Evolutionary conservation across 1,140 invertebrate species (phyloP).

Genomic region (Aleiodes sp.): DNA sequence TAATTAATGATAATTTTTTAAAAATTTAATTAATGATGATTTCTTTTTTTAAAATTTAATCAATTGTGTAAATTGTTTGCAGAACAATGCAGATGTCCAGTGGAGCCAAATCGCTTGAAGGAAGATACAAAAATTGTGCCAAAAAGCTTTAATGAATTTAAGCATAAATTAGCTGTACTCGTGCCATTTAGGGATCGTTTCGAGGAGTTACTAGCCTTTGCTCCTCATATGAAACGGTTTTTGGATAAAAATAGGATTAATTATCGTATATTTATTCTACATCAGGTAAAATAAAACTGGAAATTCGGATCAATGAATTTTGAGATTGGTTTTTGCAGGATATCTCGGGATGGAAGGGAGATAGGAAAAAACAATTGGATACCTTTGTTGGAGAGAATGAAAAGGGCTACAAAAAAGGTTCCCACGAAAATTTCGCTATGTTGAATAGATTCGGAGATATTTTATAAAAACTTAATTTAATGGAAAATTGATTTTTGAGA

Average conservation of each 20-base stretch:
- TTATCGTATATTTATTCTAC: slow-evolving; percentile 91
- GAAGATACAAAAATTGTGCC: slow-evolving; percentile 28
- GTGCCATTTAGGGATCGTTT: slow-evolving; percentile 95
- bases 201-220: slow-evolving; percentile 92
- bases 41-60: slow-evolving; percentile 17
- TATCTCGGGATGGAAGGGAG: too few relatives aligned
- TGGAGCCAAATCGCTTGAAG: slow-evolving; percentile 34
- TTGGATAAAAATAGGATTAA: slow-evolving; percentile 82
- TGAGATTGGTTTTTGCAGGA: too few relatives aligned
- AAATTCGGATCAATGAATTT: too few relatives aligned
- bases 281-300: slow-evolving; percentile 74
- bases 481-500: too few relatives aligned
- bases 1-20: neutral
- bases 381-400: too few relatives aligned
- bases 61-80: too few relatives aligned
- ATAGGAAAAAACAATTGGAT: too few relatives aligned
- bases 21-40: neutral
- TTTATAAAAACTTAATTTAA: too few relatives aligned
- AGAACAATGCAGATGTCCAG: slow-evolving; percentile 59
- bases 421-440: too few relatives aligned
- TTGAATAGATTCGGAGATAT: too few relatives aligned
- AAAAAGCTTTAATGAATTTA: slow-evolving; percentile 36
- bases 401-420: too few relatives aligned
- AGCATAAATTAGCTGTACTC: slow-evolving; percentile 79
- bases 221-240: slow-evolving; percentile 89